phyloP scores from a whole-genome alignment of 2,888 invertebrate species.

The Andrena trimmerana region DNA sequence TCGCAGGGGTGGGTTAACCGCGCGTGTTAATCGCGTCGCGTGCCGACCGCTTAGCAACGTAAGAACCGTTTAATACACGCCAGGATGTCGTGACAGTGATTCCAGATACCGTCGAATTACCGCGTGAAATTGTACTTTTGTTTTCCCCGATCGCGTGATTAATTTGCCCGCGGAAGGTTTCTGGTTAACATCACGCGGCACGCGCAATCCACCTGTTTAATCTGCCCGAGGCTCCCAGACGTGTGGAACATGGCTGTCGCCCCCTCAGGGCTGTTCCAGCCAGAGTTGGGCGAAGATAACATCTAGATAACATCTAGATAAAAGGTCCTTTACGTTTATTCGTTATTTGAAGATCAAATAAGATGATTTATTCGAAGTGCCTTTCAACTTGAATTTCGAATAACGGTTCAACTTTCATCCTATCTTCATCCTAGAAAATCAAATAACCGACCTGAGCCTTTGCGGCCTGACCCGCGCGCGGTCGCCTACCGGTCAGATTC shows the following conservation, averaged over 20 bases:
- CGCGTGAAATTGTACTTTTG: constrained; percentile 22
- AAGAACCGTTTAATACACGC: constrained; percentile 46
- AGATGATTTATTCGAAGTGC: no score
- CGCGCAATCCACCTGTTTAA: constrained; percentile 5
- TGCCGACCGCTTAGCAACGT: constrained; percentile 50
- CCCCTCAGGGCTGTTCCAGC: background rate
- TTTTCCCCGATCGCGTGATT: constrained; percentile 39
- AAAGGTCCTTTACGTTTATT: no score
- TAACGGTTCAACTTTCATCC: no score
- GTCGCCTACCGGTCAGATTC: no score
- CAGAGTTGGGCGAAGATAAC: no score
- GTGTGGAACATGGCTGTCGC: background rate
- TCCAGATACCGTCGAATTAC: constrained; percentile 35
- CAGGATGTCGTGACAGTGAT: constrained; percentile 50
- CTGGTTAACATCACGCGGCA: background rate
- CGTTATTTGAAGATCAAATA: no score
- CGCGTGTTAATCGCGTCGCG: constrained; percentile 62
- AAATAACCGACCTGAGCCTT: no score
- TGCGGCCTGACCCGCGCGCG: no score
- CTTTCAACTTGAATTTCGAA: no score
- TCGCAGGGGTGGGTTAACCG: constrained; percentile 53
- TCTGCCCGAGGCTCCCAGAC: constrained; percentile 1
- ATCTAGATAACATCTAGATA: no score
- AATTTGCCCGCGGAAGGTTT: constrained; percentile 2
- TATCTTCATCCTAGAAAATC: no score